These are phyloP conservation scores for Siphamia tubifer DNA, from an alignment of 2,113 vertebrate genomes.

Conservation along the genomic window DNA sequence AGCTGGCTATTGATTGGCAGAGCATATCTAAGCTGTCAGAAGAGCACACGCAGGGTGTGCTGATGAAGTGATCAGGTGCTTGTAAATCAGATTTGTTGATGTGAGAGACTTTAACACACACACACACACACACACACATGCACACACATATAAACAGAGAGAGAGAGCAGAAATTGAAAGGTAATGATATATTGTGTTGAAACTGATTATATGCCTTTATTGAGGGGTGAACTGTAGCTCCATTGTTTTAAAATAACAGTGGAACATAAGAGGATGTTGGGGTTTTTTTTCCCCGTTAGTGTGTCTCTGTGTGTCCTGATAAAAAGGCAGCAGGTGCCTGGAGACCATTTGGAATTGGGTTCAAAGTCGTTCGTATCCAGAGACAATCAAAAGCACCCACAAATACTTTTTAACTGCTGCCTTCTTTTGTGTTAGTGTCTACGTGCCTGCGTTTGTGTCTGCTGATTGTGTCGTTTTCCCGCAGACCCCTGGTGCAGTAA, in stretches of 20 bases:
- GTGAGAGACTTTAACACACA: not conserved
- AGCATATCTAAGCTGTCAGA: not conserved
- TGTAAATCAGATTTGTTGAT: no score
- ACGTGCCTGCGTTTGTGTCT: not conserved
- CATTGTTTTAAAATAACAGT: not conserved
- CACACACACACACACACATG: no score
- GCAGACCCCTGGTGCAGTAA: slow-evolving; percentile 46
- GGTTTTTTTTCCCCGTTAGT: not conserved
- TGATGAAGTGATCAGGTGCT: no score
- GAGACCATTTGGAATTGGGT: slow-evolving; percentile 29
- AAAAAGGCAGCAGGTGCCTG: slow-evolving; percentile 30
- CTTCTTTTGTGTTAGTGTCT: slow-evolving; percentile 8
- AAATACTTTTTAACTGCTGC: slow-evolving; percentile 7
- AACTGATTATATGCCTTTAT: not conserved
- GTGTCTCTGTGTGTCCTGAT: not conserved
- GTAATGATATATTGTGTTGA: not conserved
- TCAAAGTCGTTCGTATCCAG: not conserved
- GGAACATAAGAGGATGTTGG: no score
- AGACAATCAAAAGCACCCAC: slow-evolving; percentile 18
- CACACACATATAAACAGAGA: not conserved
- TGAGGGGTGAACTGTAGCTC: not conserved
- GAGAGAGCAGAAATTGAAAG: not conserved
- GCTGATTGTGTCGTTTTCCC: slow-evolving; percentile 11
- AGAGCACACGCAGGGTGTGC: not conserved
- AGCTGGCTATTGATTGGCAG: slow-evolving; percentile 19